Percentiles rank a stretch among this genome's conserved stretches.
Conservation (phyloP, 92 coral and sea anemone species). For the Palythoa grandis region DNA sequence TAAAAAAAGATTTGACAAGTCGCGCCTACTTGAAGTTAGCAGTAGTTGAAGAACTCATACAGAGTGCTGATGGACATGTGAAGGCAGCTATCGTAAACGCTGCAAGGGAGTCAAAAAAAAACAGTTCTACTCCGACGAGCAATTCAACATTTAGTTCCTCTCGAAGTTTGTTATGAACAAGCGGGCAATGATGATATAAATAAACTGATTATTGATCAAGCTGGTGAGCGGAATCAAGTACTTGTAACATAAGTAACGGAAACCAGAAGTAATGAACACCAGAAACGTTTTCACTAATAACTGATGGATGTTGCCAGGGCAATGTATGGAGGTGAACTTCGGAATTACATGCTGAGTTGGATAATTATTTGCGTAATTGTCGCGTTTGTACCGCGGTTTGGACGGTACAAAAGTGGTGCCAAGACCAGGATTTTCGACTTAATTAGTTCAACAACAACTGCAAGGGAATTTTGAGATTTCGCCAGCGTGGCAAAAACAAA, state of each 20-base stretch:
- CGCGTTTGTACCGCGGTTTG: no score
- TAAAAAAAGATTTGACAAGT: conserved; percentile 51
- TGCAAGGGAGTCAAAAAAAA: background rate
- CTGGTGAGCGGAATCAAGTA: background rate
- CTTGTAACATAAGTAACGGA: no score
- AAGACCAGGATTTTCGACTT: no score
- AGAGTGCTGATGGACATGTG: conserved; percentile 44
- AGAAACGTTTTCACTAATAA: background rate
- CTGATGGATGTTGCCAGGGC: no score
- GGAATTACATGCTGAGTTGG: no score
- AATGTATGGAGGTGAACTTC: no score
- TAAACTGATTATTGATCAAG: background rate
- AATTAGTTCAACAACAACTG: no score
- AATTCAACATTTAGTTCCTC: conserved; percentile 51
- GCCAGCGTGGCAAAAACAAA: no score
- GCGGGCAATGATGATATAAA: background rate
- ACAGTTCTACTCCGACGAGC: conserved; percentile 35
- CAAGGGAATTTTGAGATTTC: no score
- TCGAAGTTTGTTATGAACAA: conserved; percentile 40
- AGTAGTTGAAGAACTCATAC: conserved; percentile 51
- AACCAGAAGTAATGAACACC: no score
- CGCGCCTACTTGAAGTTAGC: conserved; percentile 57
- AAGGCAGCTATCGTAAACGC: conserved; percentile 49
- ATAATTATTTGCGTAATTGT: no score
- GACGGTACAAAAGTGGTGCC: no score